phyloP scores from a whole-genome alignment of 2,113 vertebrate genomes.

The Australoheros scitulus region DNA sequence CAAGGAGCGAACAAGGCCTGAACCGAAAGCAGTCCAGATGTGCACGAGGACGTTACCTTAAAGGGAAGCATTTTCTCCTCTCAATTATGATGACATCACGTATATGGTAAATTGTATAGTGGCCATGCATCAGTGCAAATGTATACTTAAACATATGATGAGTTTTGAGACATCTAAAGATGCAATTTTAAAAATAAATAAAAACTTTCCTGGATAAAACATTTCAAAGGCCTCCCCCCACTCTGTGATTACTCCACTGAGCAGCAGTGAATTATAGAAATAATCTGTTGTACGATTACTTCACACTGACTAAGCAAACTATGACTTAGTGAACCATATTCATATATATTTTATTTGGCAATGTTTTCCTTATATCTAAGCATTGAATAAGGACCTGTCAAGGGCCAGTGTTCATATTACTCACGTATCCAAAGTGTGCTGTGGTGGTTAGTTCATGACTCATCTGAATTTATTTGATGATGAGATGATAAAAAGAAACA shows the following conservation, averaged over 20 bases:
- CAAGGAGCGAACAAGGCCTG: no score
- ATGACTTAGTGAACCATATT: slow-evolving; percentile 15
- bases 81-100: not conserved
- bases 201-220: not conserved
- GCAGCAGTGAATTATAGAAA: not conserved
- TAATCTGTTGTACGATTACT: not conserved
- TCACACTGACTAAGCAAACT: not conserved
- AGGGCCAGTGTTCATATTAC: slow-evolving; percentile 30
- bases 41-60: not conserved
- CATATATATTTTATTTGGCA: slow-evolving; percentile 42
- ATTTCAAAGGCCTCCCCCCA: not conserved
- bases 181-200: not conserved
- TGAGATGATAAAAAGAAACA: slow-evolving; percentile 30
- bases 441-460: slow-evolving; percentile 44
- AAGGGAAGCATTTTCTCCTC: not conserved
- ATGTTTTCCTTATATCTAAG: slow-evolving; percentile 15
- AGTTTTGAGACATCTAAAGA: not conserved
- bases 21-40: no score
- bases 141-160: not conserved
- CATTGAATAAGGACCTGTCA: slow-evolving; percentile 10
- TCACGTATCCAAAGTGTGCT: slow-evolving; percentile 36
- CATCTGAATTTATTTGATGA: slow-evolving; percentile 47
- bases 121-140: not conserved
- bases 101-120: not conserved
- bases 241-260: not conserved